Evolutionary conservation across 2,113 vertebrate species (phyloP).

Genomic region (Rattus norvegicus): GRCr8 NC_086019.1:44195501-44196000

Average conservation of each 20-base stretch:
- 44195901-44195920: neutral
- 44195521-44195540: neutral
- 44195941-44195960: neutral
- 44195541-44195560: neutral
- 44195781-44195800: neutral
- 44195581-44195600: neutral
- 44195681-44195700: neutral
- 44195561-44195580: neutral
- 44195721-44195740: neutral
- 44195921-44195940: neutral
- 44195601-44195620: neutral
- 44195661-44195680: neutral
- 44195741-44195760: neutral
- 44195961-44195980: slow-evolving; percentile 87
- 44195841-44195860: neutral
- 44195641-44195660: neutral
- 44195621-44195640: neutral
- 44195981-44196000: slow-evolving; percentile 86
- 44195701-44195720: neutral
- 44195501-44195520: too few species aligned
- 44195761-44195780: neutral
- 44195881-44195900: neutral
- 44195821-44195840: neutral
- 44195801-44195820: neutral
- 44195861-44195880: neutral